Evolutionary conservation across 2,113 vertebrate species (phyloP).

Genomic region (Cygnus buccinator): DNA sequence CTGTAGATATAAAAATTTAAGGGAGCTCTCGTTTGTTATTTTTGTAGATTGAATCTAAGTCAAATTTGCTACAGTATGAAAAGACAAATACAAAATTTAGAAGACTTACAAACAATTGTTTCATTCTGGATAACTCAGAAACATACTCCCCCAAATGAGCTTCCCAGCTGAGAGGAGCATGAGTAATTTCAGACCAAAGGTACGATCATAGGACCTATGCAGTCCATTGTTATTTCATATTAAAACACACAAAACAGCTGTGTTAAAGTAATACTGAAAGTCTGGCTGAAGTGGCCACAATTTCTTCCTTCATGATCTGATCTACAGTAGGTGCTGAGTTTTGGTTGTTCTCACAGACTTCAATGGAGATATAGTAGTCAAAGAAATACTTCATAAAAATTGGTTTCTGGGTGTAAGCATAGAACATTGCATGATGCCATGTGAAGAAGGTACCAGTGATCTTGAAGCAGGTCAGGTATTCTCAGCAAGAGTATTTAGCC

Average conservation of each 20-base stretch:
- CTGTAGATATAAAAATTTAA: background rate
- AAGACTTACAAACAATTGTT: background rate
- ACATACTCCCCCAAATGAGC: background rate
- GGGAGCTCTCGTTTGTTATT: rapidly evolving
- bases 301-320: background rate
- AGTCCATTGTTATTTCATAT: background rate
- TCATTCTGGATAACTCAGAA: background rate
- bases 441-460: background rate
- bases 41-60: background rate
- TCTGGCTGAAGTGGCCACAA: background rate
- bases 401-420: background rate
- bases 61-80: background rate
- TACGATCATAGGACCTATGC: background rate
- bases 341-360: background rate
- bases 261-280: background rate
- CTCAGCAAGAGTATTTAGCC: background rate
- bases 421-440: background rate
- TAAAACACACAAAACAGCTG: background rate
- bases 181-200: background rate
- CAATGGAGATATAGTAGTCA: background rate
- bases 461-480: background rate
- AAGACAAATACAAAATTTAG: background rate
- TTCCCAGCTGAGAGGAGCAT: background rate
- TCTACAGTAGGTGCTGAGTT: background rate
- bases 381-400: background rate